Evolutionary conservation across 2,888 invertebrate genomes (phyloP).

Genomic region (Hypercompe scribonia): DNA sequence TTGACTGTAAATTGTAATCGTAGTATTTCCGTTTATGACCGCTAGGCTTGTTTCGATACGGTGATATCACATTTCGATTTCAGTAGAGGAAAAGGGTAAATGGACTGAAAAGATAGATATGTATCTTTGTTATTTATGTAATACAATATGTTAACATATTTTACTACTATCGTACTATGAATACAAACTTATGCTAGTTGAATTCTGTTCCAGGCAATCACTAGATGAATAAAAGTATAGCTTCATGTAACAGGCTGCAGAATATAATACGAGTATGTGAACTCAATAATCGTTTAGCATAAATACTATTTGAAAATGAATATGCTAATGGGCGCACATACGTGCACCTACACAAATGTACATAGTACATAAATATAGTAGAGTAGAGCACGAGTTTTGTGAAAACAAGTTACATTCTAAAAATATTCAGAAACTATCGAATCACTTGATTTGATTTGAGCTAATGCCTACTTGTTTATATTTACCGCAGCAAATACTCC

Average conservation of each 20-base stretch:
- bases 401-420: not conserved
- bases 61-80: not conserved
- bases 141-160: not conserved
- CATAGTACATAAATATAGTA: no score
- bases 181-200: not conserved
- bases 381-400: no score
- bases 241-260: no score
- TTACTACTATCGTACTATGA: not conserved
- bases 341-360: no score
- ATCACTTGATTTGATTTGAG: not conserved
- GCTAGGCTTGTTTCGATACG: conserved; percentile 2
- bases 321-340: not conserved
- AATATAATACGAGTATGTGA: no score
- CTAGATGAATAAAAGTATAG: not conserved
- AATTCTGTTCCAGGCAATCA: not conserved
- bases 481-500: no score
- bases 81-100: no score
- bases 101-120: not conserved
- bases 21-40: conserved; percentile 30
- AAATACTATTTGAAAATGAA: not conserved
- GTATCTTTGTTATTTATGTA: not conserved
- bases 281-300: no score
- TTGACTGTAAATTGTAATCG: conserved; percentile 40
- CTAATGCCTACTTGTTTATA: not conserved
- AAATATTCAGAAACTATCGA: not conserved